Evolutionary conservation across 2,797 vertebrate species (phyloP), one percentile per base, ranked within the genome.

Genomic region (Diceros bicornis): DNA sequence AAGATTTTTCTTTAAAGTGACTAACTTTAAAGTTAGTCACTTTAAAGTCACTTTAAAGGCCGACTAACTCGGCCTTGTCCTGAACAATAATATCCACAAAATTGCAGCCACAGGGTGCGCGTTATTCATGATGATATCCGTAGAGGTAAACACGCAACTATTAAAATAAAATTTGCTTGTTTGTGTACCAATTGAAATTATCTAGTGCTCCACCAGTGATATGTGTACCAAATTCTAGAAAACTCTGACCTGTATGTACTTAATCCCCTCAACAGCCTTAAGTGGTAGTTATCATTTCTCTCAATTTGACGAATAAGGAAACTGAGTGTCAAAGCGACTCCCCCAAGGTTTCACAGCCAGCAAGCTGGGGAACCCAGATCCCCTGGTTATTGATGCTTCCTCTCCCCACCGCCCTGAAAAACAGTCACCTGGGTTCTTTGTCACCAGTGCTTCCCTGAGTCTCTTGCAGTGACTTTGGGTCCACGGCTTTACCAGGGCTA

Each of bases 41-140:
- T n/a, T n/a, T n/a, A n/a, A n/a, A n/a, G n/a, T n/a, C n/a, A n/a
- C n/a, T n/a, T n/a, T n/a, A n/a, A n/a, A n/a, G n/a, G n/a, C n/a
- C n/a, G n/a, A n/a, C n/a, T 89, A 50, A 83, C 37, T 29, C 92
- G 64, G 2, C 21, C 34, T 92, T 29, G 0, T 86, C 74, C 75
- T 90, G 50, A 95, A 62, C 32, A 83, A 64, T 57, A 34, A 69
- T 41, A 79, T 4, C 57, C 44, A 87, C 79, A 92, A 75, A 87
- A 37, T 34, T 52, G 21, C n/a, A 66, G 50, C 69, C 64, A 0
- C 2, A 11, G 6, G 64, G 12, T 16, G 10, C 84, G 84, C 66
- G 41, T 57, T 37, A 66, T 69, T 87, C 50, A 52, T 17, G 14
- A 1, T 37, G 50, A n/a, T 52, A 11, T 25, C 41, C 59, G 14